Conservation (phyloP, 2,113 vertebrate species). For the Aspidoscelis tigris region DNA sequence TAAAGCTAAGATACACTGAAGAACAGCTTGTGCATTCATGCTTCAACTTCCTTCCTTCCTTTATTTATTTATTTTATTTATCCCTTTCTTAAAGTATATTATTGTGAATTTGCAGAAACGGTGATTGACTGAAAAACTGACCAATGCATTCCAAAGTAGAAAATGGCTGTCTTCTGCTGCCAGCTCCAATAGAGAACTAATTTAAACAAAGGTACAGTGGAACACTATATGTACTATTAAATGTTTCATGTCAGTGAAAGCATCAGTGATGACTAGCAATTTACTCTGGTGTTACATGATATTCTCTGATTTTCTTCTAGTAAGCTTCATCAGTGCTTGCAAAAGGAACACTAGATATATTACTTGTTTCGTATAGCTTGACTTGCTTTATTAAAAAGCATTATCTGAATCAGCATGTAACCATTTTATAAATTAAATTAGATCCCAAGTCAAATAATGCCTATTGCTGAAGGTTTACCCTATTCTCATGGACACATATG, state of each 20-base stretch:
- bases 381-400: not conserved
- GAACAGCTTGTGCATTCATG: not conserved
- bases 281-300: not conserved
- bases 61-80: not conserved
- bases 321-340: not conserved
- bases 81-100: conserved; percentile 23
- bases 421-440: not conserved
- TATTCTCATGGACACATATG: too few species aligned
- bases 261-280: not conserved
- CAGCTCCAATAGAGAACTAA: conserved; percentile 86
- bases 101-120: conserved; percentile 67
- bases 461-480: too few species aligned
- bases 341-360: not conserved
- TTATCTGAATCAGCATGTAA: not conserved
- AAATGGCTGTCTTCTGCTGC: conserved; percentile 78
- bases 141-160: conserved; percentile 89
- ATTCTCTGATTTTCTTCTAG: not conserved
- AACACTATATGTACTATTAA: not conserved
- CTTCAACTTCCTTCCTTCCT: not conserved
- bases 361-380: not conserved
- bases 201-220: conserved; percentile 83
- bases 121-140: conserved; percentile 76
- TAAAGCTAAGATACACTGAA: not conserved
- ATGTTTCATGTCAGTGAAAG: not conserved
- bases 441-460: too few species aligned